phyloP scores from a whole-genome alignment of 2,797 vertebrate species.

The Acanthornis magna region DNA sequence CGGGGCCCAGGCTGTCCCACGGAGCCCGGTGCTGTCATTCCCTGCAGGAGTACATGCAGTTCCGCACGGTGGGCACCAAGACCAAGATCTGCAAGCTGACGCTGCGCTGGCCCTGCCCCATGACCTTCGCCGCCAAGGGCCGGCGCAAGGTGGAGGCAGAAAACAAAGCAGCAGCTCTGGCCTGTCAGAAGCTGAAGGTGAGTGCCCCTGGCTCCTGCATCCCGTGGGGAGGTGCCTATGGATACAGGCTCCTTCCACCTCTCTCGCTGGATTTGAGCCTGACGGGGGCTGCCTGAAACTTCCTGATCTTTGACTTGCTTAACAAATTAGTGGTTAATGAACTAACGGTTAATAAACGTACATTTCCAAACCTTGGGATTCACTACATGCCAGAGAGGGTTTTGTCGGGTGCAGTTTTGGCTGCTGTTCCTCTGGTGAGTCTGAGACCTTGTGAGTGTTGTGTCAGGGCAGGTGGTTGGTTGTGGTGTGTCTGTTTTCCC shows the following conservation, averaged over 20 bases:
- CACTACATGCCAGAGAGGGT: not conserved
- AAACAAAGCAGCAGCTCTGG: slow-evolving; percentile 86
- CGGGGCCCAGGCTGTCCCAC: not conserved
- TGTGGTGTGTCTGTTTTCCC: not conserved
- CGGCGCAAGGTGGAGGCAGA: slow-evolving; percentile 82
- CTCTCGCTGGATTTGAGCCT: rapidly evolving
- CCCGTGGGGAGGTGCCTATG: rapidly evolving
- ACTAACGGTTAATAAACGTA: not conserved
- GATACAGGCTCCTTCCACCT: not conserved
- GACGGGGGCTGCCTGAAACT: not conserved
- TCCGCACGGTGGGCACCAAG: slow-evolving; percentile 81
- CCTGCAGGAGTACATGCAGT: slow-evolving; percentile 73
- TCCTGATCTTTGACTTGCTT: not conserved
- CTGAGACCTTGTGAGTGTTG: not conserved
- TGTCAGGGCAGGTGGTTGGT: not conserved
- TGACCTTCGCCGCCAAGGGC: slow-evolving; percentile 86
- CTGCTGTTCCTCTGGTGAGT: not conserved
- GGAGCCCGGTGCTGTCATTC: rapidly evolving
- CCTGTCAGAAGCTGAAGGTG: slow-evolving; percentile 92
- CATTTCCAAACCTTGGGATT: not conserved
- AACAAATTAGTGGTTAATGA: not conserved
- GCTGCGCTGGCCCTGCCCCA: slow-evolving; percentile 86
- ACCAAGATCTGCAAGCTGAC: slow-evolving; percentile 86
- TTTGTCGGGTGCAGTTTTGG: not conserved
- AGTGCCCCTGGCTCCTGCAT: not conserved